A percentile compares a stretch with the other conserved stretches of the same genome.
These are phyloP conservation scores for Scaptomyza hsui DNA, from an alignment of 1,140 invertebrate genomes.

Conservation along the genomic window DNA sequence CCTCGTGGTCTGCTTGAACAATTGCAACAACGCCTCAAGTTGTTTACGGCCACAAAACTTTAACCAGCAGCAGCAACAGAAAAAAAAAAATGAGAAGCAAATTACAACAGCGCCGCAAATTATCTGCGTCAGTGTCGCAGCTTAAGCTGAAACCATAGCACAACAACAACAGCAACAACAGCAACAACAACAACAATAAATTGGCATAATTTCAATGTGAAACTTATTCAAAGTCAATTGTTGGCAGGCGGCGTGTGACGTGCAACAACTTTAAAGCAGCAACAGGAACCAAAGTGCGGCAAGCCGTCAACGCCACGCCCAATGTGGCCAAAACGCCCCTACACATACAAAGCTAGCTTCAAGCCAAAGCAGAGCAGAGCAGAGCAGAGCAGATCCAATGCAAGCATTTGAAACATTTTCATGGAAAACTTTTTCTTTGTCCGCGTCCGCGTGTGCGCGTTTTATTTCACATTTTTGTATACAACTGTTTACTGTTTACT, in stretches of 20 bases:
- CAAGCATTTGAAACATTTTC: constrained; percentile 80
- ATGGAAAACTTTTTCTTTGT: constrained; percentile 67
- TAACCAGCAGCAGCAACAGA: constrained; percentile 12
- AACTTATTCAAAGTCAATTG: constrained; percentile 79
- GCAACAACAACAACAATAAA: constrained; percentile 44
- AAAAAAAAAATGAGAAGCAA: not conserved
- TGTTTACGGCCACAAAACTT: constrained; percentile 49
- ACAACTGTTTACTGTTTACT: constrained; percentile 23
- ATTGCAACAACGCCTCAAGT: constrained; percentile 44
- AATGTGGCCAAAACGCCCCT: constrained; percentile 47
- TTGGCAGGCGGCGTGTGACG: constrained; percentile 37
- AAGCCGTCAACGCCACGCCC: constrained; percentile 36
- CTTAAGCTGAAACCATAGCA: constrained; percentile 30
- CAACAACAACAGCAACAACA: constrained; percentile 20
- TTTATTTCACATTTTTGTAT: constrained; percentile 31
- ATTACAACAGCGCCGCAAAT: constrained; percentile 54
- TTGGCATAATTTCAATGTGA: constrained; percentile 73
- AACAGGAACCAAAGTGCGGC: constrained; percentile 2
- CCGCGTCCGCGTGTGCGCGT: constrained; percentile 26
- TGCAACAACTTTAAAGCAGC: not conserved
- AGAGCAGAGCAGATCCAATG: constrained; percentile 60
- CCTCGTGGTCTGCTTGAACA: constrained; percentile 7
- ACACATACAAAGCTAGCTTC: constrained; percentile 30
- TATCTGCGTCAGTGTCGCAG: constrained; percentile 72
- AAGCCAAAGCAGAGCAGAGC: constrained; percentile 37